These are phyloP conservation scores for Noctuana brunneofusca DNA, from an alignment of 2,888 invertebrate genomes.

Conservation along the genomic window DNA sequence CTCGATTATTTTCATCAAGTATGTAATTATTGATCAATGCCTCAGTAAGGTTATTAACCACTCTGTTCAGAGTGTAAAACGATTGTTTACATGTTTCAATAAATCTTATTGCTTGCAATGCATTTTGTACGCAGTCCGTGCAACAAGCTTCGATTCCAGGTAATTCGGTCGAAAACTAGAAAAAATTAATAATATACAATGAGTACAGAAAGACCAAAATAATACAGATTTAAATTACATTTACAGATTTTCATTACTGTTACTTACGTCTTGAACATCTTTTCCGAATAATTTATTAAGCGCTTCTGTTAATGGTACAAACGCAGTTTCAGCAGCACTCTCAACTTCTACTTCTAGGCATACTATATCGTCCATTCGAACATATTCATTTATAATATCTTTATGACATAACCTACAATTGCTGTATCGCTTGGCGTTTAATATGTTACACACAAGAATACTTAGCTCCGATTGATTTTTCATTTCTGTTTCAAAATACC, in stretches of 20 bases:
- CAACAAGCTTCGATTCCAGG: conserved; percentile 67
- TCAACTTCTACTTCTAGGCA: conserved; percentile 42
- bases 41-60: conserved; percentile 54
- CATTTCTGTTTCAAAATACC: conserved; percentile 45
- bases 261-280: conserved; percentile 47
- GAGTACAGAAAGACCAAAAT: conserved; percentile 25
- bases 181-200: conserved; percentile 36
- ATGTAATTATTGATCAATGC: conserved; percentile 48
- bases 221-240: background rate
- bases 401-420: conserved; percentile 75
- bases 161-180: conserved; percentile 62
- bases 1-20: conserved; percentile 46
- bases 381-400: conserved; percentile 53
- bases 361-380: conserved; percentile 61
- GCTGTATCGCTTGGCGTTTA: conserved; percentile 59
- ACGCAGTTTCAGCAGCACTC: background rate
- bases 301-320: conserved; percentile 43
- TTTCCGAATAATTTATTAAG: conserved; percentile 52
- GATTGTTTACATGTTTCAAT: conserved; percentile 54
- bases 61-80: conserved; percentile 50
- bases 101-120: conserved; percentile 53
- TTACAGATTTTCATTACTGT: background rate
- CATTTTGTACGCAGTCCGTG: conserved; percentile 56
- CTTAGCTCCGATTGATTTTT: conserved; percentile 51
- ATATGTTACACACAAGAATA: conserved; percentile 59